These are phyloP conservation scores for Eurypyga helias DNA, from an alignment of 2,113 vertebrate genomes.

Conservation along the genomic window DNA sequence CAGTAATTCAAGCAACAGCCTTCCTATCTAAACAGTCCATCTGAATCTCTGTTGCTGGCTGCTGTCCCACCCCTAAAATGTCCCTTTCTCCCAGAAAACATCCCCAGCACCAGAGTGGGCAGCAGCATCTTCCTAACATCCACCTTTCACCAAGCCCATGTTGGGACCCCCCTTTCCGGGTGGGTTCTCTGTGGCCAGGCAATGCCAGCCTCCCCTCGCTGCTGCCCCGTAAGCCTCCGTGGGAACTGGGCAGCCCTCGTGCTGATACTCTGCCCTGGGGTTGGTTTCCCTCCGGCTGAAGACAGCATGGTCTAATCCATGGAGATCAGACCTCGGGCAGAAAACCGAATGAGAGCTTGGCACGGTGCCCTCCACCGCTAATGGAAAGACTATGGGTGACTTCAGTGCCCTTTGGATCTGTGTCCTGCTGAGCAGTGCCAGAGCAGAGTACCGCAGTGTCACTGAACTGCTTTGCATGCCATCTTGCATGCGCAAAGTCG, in stretches of 20 bases:
- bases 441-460: not conserved
- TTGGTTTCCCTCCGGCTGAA: not conserved
- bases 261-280: not conserved
- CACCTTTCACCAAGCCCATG: accelerated
- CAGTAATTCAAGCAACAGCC: not conserved
- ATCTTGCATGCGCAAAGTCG: not conserved
- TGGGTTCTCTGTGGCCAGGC: accelerated
- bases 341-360: not conserved
- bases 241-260: not conserved
- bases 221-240: accelerated
- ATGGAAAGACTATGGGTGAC: not conserved
- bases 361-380: not conserved
- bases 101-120: not conserved
- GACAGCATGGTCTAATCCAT: not conserved
- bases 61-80: not conserved
- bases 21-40: not conserved
- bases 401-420: not conserved
- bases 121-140: not conserved
- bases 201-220: not conserved
- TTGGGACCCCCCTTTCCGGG: not conserved
- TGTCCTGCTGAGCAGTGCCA: not conserved
- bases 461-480: not conserved
- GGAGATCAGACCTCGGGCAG: not conserved
- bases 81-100: not conserved
- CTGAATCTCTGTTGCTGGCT: not conserved